These are phyloP conservation scores for Papilio glaucus DNA, from an alignment of 1,140 invertebrate genomes.

Conservation along the genomic window DNA sequence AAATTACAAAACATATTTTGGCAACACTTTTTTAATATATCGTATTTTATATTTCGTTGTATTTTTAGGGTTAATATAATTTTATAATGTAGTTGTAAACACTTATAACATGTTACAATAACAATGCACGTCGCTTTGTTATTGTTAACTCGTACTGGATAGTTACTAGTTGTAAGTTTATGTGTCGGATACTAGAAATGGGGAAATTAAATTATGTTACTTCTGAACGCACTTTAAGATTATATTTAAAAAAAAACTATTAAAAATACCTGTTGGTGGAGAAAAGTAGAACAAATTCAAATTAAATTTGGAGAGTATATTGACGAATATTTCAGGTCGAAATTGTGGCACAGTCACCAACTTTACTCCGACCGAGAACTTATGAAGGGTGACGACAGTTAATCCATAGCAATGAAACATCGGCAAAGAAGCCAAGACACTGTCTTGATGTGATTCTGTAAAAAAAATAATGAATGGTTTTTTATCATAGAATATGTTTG, in stretches of 20 bases:
- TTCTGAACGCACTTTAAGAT: too few species aligned
- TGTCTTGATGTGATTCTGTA: slow-evolving; percentile 75
- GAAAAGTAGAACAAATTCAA: slow-evolving; percentile 85
- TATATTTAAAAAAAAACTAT: background rate
- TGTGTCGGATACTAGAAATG: too few species aligned
- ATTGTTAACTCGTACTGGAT: too few species aligned
- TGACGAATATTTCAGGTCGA: slow-evolving; percentile 85
- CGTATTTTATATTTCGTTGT: too few species aligned
- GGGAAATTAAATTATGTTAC: too few species aligned
- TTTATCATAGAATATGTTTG: slow-evolving; percentile 18
- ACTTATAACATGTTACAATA: too few species aligned
- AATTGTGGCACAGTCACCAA: slow-evolving; percentile 91
- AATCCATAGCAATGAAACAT: slow-evolving; percentile 95
- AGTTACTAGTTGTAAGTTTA: too few species aligned
- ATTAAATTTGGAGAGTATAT: slow-evolving; percentile 84
- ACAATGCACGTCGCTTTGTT: too few species aligned
- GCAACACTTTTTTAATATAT: too few species aligned
- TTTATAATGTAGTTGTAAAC: too few species aligned
- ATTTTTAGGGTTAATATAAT: too few species aligned
- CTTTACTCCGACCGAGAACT: slow-evolving; percentile 86
- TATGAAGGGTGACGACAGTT: slow-evolving; percentile 82
- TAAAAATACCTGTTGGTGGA: slow-evolving; percentile 85
- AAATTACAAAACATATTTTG: too few species aligned
- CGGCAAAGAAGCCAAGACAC: slow-evolving; percentile 87
- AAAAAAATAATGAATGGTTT: slow-evolving; percentile 20